Base-by-base conservation (phyloP, 1,140 invertebrate species). In the Radopholus similis region DNA sequence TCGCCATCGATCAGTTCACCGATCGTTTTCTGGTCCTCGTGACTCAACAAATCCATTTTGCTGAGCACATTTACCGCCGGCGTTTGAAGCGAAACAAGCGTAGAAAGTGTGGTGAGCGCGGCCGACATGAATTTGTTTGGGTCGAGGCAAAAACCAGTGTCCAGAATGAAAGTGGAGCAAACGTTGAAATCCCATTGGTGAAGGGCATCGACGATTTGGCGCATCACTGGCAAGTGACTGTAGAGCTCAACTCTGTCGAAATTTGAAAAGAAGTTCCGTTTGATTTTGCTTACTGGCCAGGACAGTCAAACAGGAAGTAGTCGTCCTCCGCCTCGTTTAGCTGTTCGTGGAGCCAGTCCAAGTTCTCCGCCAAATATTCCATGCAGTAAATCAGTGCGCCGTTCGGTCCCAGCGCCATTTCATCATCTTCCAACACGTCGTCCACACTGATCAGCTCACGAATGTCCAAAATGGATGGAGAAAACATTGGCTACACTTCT, bases 271-370 rank as follows among this genome's bases (percentile, higher is more conserved):
- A n/a, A 13, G 0, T 1, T 47, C n/a, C n/a, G n/a, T 23, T 23
- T 8, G n/a, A 5, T 21, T 67, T 60, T 67, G 30, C 1, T 28
- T 64, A 67, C 63, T 40, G 8, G 85, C 85, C 95, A 11, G 95
- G 95, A 83, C 94, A 97, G 85, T 98, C 95, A 83, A 99, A 97
- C n/a, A 99, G 84, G 57, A 97, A 89, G 81, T 97, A 98, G 84
- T 97, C 95, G 56, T 88, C 87, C 70, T 88, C 86, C 2, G 88
- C 86, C 60, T 88, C 88, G 13, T 95, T 83, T 4, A 80, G 51
- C 80, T 91, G 88, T 55, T 93, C 90, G 76, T 90, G 87, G 6
- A 97, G 83, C 93, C 93, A 97, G 30, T 91, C 89, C 72, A 89
- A 86, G 84, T 97, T 95, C 82, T 94, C 89, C 53, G 93, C 81